These are phyloP conservation scores for Amphiduros pacificus DNA, from an alignment of 2,888 invertebrate genomes.

Conservation along the genomic window DNA sequence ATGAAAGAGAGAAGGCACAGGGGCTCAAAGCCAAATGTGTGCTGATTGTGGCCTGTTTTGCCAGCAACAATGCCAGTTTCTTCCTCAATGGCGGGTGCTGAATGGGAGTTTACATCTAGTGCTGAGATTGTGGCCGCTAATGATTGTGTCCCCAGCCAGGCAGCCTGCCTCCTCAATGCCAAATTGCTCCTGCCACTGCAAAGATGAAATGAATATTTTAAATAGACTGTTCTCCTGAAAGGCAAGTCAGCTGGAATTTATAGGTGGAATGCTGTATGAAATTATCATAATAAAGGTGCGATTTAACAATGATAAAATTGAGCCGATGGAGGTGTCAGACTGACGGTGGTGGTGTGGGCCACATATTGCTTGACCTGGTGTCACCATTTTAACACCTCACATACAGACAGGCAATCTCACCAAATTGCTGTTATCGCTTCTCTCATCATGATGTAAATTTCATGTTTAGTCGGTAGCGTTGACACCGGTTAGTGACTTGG, in stretches of 20 bases:
- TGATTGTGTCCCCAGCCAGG: constrained; percentile 8
- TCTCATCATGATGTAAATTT: too few species aligned
- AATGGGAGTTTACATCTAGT: constrained; percentile 9
- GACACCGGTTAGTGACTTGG: too few species aligned
- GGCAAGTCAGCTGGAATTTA: constrained; percentile 13
- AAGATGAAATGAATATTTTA: constrained; percentile 18
- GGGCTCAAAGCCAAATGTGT: background rate
- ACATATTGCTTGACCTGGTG: too few species aligned
- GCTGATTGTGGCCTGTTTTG: constrained; percentile 15
- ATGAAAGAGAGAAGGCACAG: too few species aligned
- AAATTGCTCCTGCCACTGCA: constrained; percentile 10
- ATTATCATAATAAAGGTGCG: constrained; percentile 14
- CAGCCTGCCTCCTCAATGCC: constrained; percentile 4
- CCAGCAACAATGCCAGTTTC: constrained; percentile 8
- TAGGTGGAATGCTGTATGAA: constrained; percentile 3
- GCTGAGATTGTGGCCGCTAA: constrained; percentile 10
- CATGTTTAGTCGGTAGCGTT: too few species aligned
- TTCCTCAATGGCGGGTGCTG: constrained; percentile 6
- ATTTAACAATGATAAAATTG: too few species aligned
- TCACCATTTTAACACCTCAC: too few species aligned
- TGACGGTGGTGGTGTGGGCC: too few species aligned
- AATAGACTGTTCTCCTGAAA: constrained; percentile 8
- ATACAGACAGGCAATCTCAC: too few species aligned
- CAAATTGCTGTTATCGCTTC: too few species aligned
- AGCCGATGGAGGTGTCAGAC: too few species aligned